Conservation (phyloP, 2,888 invertebrate species). For the Alcis repandata region DNA sequence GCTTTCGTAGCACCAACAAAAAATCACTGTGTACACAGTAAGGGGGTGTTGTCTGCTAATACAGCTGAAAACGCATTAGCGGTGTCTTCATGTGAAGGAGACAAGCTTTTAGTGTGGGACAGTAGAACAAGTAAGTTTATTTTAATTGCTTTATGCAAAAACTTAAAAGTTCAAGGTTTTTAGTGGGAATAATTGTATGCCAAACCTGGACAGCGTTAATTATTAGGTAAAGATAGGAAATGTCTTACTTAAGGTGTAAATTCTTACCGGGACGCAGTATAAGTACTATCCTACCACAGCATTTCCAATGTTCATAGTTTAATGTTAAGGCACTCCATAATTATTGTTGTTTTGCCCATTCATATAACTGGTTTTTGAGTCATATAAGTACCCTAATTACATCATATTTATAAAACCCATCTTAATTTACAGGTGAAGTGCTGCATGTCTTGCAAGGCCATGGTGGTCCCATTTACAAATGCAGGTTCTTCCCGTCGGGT, state of each 20-base stretch:
- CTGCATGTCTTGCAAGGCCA: conserved; percentile 87
- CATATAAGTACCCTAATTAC: neutral
- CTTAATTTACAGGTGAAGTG: conserved; percentile 74
- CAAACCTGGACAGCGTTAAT: too few relatives aligned
- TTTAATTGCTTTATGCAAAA: neutral
- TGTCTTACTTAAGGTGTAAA: too few relatives aligned
- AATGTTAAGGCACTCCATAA: too few relatives aligned
- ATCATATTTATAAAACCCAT: neutral
- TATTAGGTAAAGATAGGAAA: too few relatives aligned
- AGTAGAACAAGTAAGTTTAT: conserved; percentile 82
- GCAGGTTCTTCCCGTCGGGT: conserved; percentile 91
- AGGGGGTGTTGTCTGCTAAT: conserved; percentile 84
- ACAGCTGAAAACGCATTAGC: conserved; percentile 87
- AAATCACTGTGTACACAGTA: conserved; percentile 77
- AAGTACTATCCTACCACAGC: too few relatives aligned
- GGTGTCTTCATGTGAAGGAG: conserved; percentile 87
- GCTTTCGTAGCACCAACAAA: conserved; percentile 84
- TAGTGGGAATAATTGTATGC: too few relatives aligned
- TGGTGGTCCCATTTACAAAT: conserved; percentile 89
- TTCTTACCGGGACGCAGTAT: too few relatives aligned
- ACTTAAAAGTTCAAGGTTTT: too few relatives aligned
- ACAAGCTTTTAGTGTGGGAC: conserved; percentile 88
- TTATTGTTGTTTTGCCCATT: too few relatives aligned
- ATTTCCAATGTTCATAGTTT: too few relatives aligned
- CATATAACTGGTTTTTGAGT: too few relatives aligned